A percentile compares a stretch with the other conserved stretches of the same genome.
These are phyloP conservation scores for Drosophila orena DNA, from an alignment of 1,140 invertebrate species.

Conservation along the genomic window DNA sequence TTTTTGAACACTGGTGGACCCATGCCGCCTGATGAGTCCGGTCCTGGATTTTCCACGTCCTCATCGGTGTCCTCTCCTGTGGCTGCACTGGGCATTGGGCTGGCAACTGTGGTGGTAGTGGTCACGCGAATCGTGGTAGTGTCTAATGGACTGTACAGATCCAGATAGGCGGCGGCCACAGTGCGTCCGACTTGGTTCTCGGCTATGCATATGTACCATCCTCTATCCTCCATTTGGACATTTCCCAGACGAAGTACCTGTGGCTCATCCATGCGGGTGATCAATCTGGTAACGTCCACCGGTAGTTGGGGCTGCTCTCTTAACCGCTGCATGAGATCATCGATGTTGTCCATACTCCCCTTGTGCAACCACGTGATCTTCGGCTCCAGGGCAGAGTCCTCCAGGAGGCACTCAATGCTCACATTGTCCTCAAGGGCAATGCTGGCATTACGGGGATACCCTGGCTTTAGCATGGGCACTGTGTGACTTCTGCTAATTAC, in stretches of 20 bases:
- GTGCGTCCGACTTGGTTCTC: conserved; percentile 92
- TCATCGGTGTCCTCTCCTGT: conserved; percentile 30
- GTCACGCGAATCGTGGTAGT: conserved; percentile 9
- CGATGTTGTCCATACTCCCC: conserved; percentile 19
- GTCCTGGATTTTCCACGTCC: conserved; percentile 23
- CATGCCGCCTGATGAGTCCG: background rate
- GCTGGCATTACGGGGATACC: conserved; percentile 91
- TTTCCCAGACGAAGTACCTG: conserved; percentile 91
- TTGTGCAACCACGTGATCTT: conserved; percentile 89
- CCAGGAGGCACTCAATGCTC: conserved; percentile 88
- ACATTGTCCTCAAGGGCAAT: conserved; percentile 89
- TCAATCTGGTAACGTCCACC: conserved; percentile 1
- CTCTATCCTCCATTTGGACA: conserved; percentile 93
- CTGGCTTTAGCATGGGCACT: conserved; percentile 91
- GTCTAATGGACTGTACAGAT: conserved; percentile 17
- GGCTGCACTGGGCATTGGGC: conserved; percentile 2
- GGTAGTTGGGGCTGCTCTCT: conserved; percentile 3
- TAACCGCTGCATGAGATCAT: conserved; percentile 20
- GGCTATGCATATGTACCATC: conserved; percentile 97
- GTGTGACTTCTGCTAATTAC: conserved; percentile 87
- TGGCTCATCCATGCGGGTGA: conserved; percentile 45
- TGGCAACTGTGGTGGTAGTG: background rate
- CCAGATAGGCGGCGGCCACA: conserved; percentile 92
- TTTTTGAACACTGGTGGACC: conserved; percentile 43
- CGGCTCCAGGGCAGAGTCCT: conserved; percentile 90